Base-by-base conservation (phyloP, 2,888 invertebrate species). In the Sceliomorpha sp. region DNA sequence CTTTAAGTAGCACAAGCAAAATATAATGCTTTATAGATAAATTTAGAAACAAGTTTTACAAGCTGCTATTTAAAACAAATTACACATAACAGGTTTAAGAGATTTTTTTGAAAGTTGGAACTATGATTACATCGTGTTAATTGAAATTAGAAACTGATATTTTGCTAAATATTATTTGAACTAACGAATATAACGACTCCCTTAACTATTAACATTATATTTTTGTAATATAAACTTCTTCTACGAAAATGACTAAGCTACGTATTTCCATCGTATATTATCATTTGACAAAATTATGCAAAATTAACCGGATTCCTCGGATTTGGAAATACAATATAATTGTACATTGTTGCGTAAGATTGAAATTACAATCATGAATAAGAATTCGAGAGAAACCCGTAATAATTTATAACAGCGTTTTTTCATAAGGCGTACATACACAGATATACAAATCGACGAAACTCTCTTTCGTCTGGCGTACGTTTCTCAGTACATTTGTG, bases 401-500 rank as follows among this genome's bases (percentile, higher is more conserved):
- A 62, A 53, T 62, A 53, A 62, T 62, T 62, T 20, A 42, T 20
- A 10, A 32, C 26, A 40, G 13, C 26, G 36, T 3, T 36, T 37
- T 45, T 20, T 40, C 1, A 15, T 29, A 8, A 26, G 26, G 40
- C 55, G 39, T 29, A 26, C 36, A 34, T 40, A 37, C 29, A 20
- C 29, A 15, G 13, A 17, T 40, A 13, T 9, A 45, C 37, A 44
- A 50, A 40, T 27, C 47, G 75, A 71, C 77, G 71, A 72, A 77
- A 69, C 74, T 71, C 78, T 80, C 73, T 80, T 80, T 81, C 78
- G 79, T 77, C 77, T 80, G 78, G 77, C 76, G 76, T 80, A 76
- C 76, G 79, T 79, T 81, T 80, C 79, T 81, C 76, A 78, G 79
- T 81, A 79, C 80, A 81, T 83, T 83, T 83, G 81, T 82, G 80